Evolutionary conservation across 1,140 invertebrate species (phyloP).

Genomic region (Hyles euphorbiae): DNA sequence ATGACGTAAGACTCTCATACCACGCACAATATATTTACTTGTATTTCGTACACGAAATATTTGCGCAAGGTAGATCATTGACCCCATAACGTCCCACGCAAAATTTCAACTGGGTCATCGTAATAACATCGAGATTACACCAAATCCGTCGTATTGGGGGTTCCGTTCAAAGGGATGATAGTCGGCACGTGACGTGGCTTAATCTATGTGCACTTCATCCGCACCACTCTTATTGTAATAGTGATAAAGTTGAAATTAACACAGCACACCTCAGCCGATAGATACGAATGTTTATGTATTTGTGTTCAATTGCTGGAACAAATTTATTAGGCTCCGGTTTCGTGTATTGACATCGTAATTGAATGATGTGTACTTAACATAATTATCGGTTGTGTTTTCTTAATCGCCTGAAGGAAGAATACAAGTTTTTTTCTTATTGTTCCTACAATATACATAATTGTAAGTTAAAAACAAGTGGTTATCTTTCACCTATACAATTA

Average conservation of each 20-base stretch:
- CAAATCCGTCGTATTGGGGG: constrained; percentile 7
- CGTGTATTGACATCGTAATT: too few relatives aligned
- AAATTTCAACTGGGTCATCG: constrained; percentile 2
- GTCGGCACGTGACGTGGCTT: constrained; percentile 6
- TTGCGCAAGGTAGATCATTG: not conserved
- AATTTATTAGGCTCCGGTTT: not conserved
- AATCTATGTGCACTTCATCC: constrained; percentile 1
- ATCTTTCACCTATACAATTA: too few relatives aligned
- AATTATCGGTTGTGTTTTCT: too few relatives aligned
- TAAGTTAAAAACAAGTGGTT: too few relatives aligned
- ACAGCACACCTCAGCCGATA: not conserved
- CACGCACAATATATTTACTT: too few relatives aligned
- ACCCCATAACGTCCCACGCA: constrained; percentile 3
- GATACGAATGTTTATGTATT: not conserved
- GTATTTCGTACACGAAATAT: too few relatives aligned
- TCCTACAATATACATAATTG: too few relatives aligned
- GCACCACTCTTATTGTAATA: not conserved
- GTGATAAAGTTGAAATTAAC: not conserved
- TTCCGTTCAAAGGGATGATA: constrained; percentile 6
- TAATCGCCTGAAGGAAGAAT: too few relatives aligned
- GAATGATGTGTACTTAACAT: too few relatives aligned
- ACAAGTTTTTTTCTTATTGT: too few relatives aligned
- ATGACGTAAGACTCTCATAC: too few relatives aligned
- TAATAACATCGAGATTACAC: constrained; percentile 7
- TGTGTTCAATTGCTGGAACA: constrained; percentile 1